Evolutionary conservation across 2,797 vertebrate genomes (phyloP), one percentile per base, ranked within the genome.

Genomic region (Micromesistius poutassou): DNA sequence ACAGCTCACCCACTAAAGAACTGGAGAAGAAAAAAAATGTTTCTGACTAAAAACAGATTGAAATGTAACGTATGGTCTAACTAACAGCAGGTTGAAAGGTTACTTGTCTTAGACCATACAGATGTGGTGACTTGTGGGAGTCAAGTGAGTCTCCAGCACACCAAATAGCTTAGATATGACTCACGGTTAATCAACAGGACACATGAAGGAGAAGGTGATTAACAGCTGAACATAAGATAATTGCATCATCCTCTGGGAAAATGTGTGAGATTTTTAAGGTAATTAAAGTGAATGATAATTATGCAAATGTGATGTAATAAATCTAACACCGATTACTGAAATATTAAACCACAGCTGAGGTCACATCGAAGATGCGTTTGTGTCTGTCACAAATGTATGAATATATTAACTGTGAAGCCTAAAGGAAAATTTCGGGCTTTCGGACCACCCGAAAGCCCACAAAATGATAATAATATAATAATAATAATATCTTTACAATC

Each of bases 301-400:
- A 73, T 73, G 72, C 25, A 73, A 28, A 73, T 33, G 33, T 12
- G 22, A 25, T 72, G 71, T 72, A 10, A 72, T 72, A 36, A 72
- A 72, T 72, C 25, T 38, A 40, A 73, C 38, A 30, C 72, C 72
- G 78, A 73, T 38, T 73, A 36, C 19, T 72, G 33, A 31, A 35
- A 72, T 72, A 35, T 33, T 13, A 35, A 72, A 35, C 33, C 30
- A 22, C 71, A 72, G 30, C 71, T 72, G 71, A 22, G 71, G 30
- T 72, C 71, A 72, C 19, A 31, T 71, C 70, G 30, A 30, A 33
- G 70, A n/a, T 28, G 62, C 25, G 22, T 25, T n/a, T n/a, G 22
- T 25, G 55, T 62, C 22, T 10, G 2, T 62, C 55, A 62, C n/a
- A 22, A 22, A 28, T 16, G 25, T 68, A 68, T 68, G 62, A 68